These are phyloP conservation scores for Tringa solitaria DNA, from an alignment of 2,113 vertebrate genomes.

Conservation along the genomic window DNA sequence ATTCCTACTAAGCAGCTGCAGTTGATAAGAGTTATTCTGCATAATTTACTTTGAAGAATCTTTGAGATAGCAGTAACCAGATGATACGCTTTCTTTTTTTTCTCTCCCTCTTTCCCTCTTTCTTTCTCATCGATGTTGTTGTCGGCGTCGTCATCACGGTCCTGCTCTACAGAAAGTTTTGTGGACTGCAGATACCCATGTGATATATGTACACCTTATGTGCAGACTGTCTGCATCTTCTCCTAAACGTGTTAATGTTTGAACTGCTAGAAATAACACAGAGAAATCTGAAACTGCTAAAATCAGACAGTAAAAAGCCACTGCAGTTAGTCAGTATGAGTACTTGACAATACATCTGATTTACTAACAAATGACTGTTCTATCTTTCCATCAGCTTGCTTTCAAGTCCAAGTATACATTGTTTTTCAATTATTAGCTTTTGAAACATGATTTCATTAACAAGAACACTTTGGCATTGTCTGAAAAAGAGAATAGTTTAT, in stretches of 20 bases:
- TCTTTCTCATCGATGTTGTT: background rate
- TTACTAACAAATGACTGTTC: background rate
- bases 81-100: background rate
- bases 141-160: fast-evolving
- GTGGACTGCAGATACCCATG: background rate
- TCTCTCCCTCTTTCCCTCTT: background rate
- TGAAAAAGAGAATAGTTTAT: background rate
- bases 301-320: background rate
- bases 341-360: background rate
- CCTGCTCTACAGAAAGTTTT: background rate
- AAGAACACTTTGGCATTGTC: background rate
- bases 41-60: slow-evolving; percentile 59
- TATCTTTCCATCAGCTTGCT: slow-evolving; percentile 8
- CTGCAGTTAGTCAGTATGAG: background rate
- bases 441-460: background rate
- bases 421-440: slow-evolving; percentile 20
- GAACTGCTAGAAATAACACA: background rate
- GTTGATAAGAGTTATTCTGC: slow-evolving; percentile 48
- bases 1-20: slow-evolving; percentile 70
- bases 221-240: background rate
- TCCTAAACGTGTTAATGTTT: background rate
- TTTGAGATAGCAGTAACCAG: slow-evolving; percentile 40
- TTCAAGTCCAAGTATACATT: slow-evolving; percentile 14
- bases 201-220: background rate
- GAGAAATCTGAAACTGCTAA: background rate